Evolutionary conservation across 2,888 invertebrate genomes (phyloP), one percentile per base, ranked within the genome.

Genomic region (Reticulitermes lucifugus): DNA sequence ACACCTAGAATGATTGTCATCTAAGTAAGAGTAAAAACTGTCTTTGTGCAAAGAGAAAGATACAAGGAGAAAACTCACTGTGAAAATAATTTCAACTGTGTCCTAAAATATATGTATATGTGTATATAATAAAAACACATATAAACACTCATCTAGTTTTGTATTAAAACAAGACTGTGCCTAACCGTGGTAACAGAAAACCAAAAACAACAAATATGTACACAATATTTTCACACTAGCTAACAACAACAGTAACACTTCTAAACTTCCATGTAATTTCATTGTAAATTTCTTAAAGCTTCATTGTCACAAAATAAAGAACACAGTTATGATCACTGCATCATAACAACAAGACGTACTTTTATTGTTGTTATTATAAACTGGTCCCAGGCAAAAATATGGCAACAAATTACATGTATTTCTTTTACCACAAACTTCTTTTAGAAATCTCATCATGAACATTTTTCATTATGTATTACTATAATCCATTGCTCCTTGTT

Each of bases 311-410:
- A 71, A 29, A 71, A 71, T 25, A 71, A 71, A 71, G 71, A 71
- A 29, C 71, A 14, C 9, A 71, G 35, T 71, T 10, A 29, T 9
- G 9, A 35, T 71, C 71, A 35, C 2, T 35, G 35, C 35, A 35
- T 35, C 35, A 35, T 4, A 7, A 71, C 71, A 71, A 41, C 21
- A 41, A 75, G 6, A 60, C 14, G 6, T 18, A 22, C 12, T 60
- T 18, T 65, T 41, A 81, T 60, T 41, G 60, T 9, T 80, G 55
- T 25, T 29, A 81, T 65, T 22, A 12, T 60, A 35, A 12, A 65
- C 41, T 81, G 81, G 81, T 81, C 81, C 81, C 81, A 81, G 81
- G 81, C 35, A 59, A 81, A 81, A 81, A 81, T 77, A 81, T 81
- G 60, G 60, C 41, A 81, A 41, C 21, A 81, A 60, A 43, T 35